Evolutionary conservation across 2,888 invertebrate genomes (phyloP), one percentile per base, ranked within the genome.

Genomic region (Nomada hirtipes): DNA sequence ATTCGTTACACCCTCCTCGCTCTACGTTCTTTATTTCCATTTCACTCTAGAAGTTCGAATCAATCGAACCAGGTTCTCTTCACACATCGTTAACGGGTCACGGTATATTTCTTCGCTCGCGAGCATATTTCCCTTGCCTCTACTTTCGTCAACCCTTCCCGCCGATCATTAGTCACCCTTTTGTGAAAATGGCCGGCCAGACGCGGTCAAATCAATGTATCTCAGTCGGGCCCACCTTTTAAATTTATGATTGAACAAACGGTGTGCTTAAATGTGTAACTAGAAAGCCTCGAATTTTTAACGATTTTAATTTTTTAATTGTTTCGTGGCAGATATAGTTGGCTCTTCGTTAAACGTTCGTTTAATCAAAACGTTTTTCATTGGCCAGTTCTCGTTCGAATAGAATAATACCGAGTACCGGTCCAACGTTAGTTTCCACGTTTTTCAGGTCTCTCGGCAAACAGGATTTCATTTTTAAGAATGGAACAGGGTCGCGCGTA

Each of bases 131-230:
- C n/a, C n/a, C n/a, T n/a, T n/a, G n/a, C n/a, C n/a, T n/a, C 47
- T 76, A 74, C 78, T 82, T 85, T 86, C 86, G 89, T 91, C 87
- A 87, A 71, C 79, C 68, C 64, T 36, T 79, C 44, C 50, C 72
- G 76, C 67, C 80, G 55, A 80, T 85, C 85, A 89, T 86, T 89
- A 87, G 84, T 90, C 87, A 89, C 85, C 82, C 84, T 86, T 89
- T 85, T 86, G 86, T 88, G 90, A 91, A 91, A 91, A 88, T 89
- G 87, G 80, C 0, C 44, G 74, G 68, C 79, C 76, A 71, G 57
- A 72, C 83, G 86, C 72, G 71, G 69, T 74, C 50, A 11, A 9
- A 68, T 50, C 64, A 82, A 80, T 82, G 71, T 86, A 87, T 89
- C 87, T 26, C 26, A 26, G 26, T 26, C 26, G 26, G 2, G 26